A percentile compares a stretch with the other conserved stretches of the same genome.
phyloP scores from a whole-genome alignment of 2,797 vertebrate species.

The Mormyrus proboscirostris region DNA sequence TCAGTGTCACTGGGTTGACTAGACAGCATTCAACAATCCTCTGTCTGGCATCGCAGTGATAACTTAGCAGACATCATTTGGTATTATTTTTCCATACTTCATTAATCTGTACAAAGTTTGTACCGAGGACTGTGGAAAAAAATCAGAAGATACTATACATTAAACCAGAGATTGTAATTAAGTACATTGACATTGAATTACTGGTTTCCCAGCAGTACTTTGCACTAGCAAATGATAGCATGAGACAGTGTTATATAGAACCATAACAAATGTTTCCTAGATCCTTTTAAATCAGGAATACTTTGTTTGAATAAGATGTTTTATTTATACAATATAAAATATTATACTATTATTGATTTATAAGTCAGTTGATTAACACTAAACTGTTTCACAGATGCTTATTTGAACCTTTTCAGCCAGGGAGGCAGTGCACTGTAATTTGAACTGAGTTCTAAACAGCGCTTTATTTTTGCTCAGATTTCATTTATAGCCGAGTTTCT shows the following conservation, averaged over 20 bases:
- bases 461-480: background rate
- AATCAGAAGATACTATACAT: background rate
- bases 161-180: background rate
- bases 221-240: background rate
- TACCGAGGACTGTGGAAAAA: background rate
- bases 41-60: background rate
- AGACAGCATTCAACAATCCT: background rate
- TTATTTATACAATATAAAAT: background rate
- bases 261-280: background rate
- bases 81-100: background rate
- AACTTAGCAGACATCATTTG: background rate
- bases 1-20: background rate
- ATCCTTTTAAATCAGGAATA: background rate
- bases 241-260: background rate
- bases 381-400: slow-evolving; percentile 3
- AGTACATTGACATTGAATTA: background rate
- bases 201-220: background rate
- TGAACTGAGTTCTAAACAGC: background rate
- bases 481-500: background rate
- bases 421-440: background rate
- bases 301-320: background rate
- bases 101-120: background rate
- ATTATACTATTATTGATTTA: background rate
- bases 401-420: background rate
- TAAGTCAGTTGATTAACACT: background rate